Base-by-base conservation (phyloP, 2,113 vertebrate genomes). In the Chinchilla lanigera region DNA sequence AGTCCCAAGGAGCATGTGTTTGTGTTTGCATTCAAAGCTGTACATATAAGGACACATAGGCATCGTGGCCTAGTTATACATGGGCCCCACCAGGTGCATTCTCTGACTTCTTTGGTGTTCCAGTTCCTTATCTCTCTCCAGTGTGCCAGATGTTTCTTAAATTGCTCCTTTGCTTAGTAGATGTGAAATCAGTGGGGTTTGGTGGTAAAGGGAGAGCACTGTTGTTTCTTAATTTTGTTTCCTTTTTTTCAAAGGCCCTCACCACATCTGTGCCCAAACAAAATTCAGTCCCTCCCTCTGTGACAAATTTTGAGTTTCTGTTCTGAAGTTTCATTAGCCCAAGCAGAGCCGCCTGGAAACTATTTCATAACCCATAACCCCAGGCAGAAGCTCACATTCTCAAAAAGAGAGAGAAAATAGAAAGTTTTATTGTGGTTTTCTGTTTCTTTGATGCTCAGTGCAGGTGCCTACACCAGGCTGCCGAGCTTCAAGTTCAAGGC, bases 261-360 rank as follows among this genome's bases (percentile, higher is more conserved):
- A 85, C 75, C 38, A 50, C 98, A 98, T 97, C 98, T 98, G 97
- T 97, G 91, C 97, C 71, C 87, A 97, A 92, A 98, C 95, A 96
- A 96, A 97, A 93, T 67, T 97, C 86, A 93, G 95, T 96, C 61
- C 82, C 93, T 97, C 97, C 92, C 60, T 95, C 60, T 75, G 58
- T 65, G 85, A 97, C 90, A 96, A 97, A 97, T 97, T 97, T 96
- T 93, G 95, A 98, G 98, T 97, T 89, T 52, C 33, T 90, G 89
- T 97, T 98, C 97, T 98, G 98, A 98, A 97, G 71, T 98, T 99
- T 98, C 97, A 97, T 98, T 98, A 98, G 98, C 47, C 96, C 86
- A 87, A 97, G 50, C 65, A 85, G 83, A 98, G 88, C 93, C 94
- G 97, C 98, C 96, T 98, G 96, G 90, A 98, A 98, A 97, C 96